phyloP scores from a whole-genome alignment of 2,113 vertebrate genomes.

The Cygnus buccinator region DNA sequence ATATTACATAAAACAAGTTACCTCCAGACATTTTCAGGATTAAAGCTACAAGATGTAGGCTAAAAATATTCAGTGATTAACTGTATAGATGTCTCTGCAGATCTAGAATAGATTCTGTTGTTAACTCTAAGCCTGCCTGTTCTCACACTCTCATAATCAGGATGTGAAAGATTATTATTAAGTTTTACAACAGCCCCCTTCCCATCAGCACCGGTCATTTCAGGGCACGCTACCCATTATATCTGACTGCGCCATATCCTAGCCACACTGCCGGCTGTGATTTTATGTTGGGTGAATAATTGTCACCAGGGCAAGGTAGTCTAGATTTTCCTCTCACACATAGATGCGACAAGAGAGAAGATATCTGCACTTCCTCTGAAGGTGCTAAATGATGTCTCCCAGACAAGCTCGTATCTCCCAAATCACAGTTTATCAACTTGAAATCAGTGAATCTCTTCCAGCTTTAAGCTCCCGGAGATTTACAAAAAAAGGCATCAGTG shows the following conservation, averaged over 20 bases:
- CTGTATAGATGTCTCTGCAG: conserved; percentile 66
- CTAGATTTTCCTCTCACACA: background rate
- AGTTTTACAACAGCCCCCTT: background rate
- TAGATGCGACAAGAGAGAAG: background rate
- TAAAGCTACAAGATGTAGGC: conserved; percentile 68
- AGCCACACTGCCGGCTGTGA: background rate
- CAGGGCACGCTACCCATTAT: background rate
- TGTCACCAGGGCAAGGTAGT: background rate
- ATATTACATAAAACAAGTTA: conserved; percentile 62
- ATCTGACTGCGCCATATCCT: background rate
- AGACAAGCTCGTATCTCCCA: background rate
- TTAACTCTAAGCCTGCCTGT: conserved; percentile 53
- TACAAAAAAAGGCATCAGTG: background rate
- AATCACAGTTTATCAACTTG: background rate
- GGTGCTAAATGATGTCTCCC: background rate
- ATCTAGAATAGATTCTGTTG: conserved; percentile 44
- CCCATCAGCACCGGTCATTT: background rate
- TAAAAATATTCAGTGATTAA: conserved; percentile 68
- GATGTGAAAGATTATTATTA: background rate
- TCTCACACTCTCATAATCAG: background rate
- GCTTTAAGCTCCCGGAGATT: background rate
- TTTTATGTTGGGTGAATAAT: background rate
- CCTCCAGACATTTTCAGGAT: conserved; percentile 68
- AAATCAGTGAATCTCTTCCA: background rate
- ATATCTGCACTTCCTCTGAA: background rate